These are phyloP conservation scores for Cranoglanis bouderius DNA, from an alignment of 2,113 vertebrate genomes.

Conservation along the genomic window DNA sequence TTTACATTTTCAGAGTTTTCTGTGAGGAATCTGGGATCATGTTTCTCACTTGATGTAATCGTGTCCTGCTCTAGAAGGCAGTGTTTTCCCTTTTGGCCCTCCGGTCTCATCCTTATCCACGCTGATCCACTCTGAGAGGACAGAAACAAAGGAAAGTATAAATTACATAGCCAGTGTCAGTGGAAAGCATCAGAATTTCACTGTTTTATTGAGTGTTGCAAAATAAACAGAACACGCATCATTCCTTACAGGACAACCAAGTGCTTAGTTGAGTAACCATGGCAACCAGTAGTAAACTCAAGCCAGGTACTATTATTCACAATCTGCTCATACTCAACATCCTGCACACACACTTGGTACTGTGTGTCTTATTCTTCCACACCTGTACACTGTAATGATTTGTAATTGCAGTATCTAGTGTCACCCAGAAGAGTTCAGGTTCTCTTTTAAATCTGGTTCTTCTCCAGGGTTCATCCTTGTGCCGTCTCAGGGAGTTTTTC, in stretches of 20 bases:
- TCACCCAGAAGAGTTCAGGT: neutral
- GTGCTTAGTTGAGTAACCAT: no score
- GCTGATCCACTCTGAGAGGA: slow-evolving; percentile 90
- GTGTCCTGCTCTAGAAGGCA: slow-evolving; percentile 74
- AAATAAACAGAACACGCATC: neutral
- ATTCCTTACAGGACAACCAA: neutral
- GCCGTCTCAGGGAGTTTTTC: neutral
- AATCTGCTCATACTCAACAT: neutral
- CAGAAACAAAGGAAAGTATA: neutral
- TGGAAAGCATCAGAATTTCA: neutral
- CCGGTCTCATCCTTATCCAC: slow-evolving; percentile 90
- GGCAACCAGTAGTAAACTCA: no score
- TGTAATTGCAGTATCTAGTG: no score
- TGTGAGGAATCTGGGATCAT: neutral
- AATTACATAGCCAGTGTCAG: neutral
- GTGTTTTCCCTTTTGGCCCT: slow-evolving; percentile 79
- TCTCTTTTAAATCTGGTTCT: no score
- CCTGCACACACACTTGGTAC: neutral
- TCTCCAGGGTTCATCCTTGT: neutral
- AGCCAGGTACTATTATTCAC: neutral
- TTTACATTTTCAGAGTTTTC: neutral
- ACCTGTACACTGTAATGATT: no score
- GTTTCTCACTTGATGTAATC: slow-evolving; percentile 80
- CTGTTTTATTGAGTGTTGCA: neutral
- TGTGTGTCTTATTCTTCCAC: neutral